Evolutionary conservation across 2,113 vertebrate species (phyloP).

Genomic region (Campylomormyrus tamandua): DNA sequence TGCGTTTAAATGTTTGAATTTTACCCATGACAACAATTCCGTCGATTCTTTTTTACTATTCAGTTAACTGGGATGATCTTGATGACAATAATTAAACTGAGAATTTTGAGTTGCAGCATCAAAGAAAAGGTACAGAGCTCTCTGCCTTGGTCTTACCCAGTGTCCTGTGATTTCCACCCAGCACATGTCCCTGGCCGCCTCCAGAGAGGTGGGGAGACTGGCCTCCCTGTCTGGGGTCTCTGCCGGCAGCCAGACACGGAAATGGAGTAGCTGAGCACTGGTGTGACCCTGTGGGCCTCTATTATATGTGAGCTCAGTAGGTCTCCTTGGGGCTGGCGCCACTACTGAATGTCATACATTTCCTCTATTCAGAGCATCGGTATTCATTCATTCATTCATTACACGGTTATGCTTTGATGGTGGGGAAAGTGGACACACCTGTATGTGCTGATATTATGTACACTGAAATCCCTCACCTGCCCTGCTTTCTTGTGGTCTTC

Average conservation of each 20-base stretch:
- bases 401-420: not conserved
- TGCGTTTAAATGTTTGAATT: not conserved
- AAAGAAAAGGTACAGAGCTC: not conserved
- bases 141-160: not conserved
- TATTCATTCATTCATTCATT: not conserved
- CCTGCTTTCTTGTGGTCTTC: not conserved
- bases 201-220: not conserved
- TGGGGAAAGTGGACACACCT: not conserved
- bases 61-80: not conserved
- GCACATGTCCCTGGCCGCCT: not conserved
- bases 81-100: not conserved
- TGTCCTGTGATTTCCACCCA: not conserved
- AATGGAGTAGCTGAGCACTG: constrained; percentile 43
- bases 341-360: constrained; percentile 65
- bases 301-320: constrained; percentile 53
- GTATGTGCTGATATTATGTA: not conserved
- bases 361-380: constrained; percentile 32
- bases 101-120: not conserved
- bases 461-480: not conserved
- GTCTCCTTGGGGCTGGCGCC: constrained; percentile 64
- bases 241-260: constrained; percentile 30
- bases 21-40: not conserved
- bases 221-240: not conserved
- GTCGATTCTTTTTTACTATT: not conserved
- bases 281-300: constrained; percentile 58